A percentile compares a stretch with the other conserved stretches of the same genome.
Conservation (phyloP, 2,797 vertebrate genomes). For the Forpus xanthops region DNA sequence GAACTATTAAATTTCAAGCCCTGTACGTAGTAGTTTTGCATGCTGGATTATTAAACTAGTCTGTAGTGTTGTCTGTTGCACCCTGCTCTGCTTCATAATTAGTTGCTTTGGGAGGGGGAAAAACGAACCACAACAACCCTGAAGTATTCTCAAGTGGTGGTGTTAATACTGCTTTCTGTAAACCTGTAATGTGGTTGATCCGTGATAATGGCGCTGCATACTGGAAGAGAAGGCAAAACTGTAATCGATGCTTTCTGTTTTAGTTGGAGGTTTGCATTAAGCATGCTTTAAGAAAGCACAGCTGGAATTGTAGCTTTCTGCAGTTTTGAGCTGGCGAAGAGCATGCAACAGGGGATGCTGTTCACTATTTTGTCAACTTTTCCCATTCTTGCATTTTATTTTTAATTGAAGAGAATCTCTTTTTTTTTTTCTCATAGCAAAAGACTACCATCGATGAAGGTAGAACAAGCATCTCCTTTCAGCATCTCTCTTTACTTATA, state of each 20-base stretch:
- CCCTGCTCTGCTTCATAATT: constrained; percentile 81
- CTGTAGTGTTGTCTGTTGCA: constrained; percentile 87
- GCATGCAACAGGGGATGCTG: constrained; percentile 79
- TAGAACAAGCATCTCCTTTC: constrained; percentile 66
- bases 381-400: constrained; percentile 69
- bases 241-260: constrained; percentile 64
- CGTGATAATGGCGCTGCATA: constrained; percentile 65
- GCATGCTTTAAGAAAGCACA: constrained; percentile 77
- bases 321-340: constrained; percentile 74
- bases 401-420: constrained; percentile 71
- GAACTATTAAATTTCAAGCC: constrained; percentile 91
- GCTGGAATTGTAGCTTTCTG: constrained; percentile 72
- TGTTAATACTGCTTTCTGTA: constrained; percentile 71
- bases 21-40: constrained; percentile 89
- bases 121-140: background rate
- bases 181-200: constrained; percentile 69
- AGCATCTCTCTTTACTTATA: constrained; percentile 59
- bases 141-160: constrained; percentile 58
- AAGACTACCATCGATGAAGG: constrained; percentile 68
- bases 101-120: constrained; percentile 67
- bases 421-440: constrained; percentile 74
- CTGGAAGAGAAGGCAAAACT: constrained; percentile 53
- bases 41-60: constrained; percentile 86
- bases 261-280: constrained; percentile 69
- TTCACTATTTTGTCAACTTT: constrained; percentile 67